Conservation (phyloP, 2,113 vertebrate genomes). For the Semicossyphus pulcher region DNA sequence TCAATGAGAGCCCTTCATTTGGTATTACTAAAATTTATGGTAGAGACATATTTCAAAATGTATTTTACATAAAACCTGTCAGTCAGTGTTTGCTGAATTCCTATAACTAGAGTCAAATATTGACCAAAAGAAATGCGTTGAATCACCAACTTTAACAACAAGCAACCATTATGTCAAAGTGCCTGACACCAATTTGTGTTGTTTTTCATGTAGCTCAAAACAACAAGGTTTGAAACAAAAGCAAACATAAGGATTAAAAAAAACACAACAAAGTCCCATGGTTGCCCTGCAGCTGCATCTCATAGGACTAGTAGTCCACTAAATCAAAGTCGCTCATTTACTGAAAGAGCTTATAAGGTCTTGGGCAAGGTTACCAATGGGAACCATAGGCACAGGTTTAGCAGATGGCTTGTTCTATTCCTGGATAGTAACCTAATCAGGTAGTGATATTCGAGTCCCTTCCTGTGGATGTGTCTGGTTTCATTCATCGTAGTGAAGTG, state of each 20-base stretch:
- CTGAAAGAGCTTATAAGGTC: slow-evolving; percentile 43
- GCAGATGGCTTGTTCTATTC: slow-evolving; percentile 72
- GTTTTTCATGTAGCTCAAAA: slow-evolving; percentile 7
- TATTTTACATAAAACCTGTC: slow-evolving; percentile 5
- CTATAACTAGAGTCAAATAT: slow-evolving; percentile 71
- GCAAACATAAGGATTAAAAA: not conserved
- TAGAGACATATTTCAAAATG: slow-evolving; percentile 4
- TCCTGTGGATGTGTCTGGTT: slow-evolving; percentile 19
- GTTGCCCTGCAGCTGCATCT: slow-evolving; percentile 18
- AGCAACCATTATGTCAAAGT: slow-evolving; percentile 16
- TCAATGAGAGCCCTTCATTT: not conserved
- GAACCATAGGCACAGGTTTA: slow-evolving; percentile 54
- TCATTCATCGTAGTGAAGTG: slow-evolving; percentile 97
- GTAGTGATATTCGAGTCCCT: slow-evolving; percentile 22
- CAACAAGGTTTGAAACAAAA: slow-evolving; percentile 20
- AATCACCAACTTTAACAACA: slow-evolving; percentile 33
- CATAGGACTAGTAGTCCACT: slow-evolving; percentile 11
- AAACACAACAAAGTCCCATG: slow-evolving; percentile 40
- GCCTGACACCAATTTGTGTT: slow-evolving; percentile 10
- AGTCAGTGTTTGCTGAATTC: slow-evolving; percentile 20
- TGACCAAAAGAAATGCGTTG: slow-evolving; percentile 66
- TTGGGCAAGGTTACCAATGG: slow-evolving; percentile 32
- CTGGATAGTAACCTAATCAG: slow-evolving; percentile 55
- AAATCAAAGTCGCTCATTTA: slow-evolving; percentile 25
- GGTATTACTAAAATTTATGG: slow-evolving; percentile 16